phyloP scores from a whole-genome alignment of 2,888 invertebrate species.

The Horisme vitalbata region DNA sequence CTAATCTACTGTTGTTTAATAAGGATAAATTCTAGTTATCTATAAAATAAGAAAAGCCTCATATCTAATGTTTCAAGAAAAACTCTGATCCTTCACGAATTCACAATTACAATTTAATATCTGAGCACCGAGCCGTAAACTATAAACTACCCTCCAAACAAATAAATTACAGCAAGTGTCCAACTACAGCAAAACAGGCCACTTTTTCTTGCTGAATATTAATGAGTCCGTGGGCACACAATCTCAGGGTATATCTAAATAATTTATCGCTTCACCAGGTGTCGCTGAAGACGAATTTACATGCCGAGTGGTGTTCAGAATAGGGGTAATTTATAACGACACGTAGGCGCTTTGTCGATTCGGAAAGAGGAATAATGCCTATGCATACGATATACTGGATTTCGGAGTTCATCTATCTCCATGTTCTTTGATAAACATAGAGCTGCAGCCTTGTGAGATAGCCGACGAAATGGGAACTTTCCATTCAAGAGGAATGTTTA shows the following conservation, averaged over 20 bases:
- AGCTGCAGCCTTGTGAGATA: conserved; percentile 2
- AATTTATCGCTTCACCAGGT: conserved; percentile 52
- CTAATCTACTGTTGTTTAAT: too few species aligned
- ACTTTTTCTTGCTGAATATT: conserved; percentile 53
- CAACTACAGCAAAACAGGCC: conserved; percentile 27
- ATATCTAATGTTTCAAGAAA: background rate
- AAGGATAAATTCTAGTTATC: too few species aligned
- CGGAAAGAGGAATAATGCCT: conserved; percentile 23
- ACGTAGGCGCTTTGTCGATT: conserved; percentile 23
- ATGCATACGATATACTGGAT: conserved; percentile 13
- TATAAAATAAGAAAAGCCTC: too few species aligned
- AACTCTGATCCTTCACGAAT: background rate
- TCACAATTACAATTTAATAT: conserved; percentile 1
- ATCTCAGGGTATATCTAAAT: conserved; percentile 52
- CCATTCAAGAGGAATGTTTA: background rate
- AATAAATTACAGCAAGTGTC: conserved; percentile 20
- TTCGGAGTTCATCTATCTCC: conserved; percentile 17
- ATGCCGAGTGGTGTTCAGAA: conserved; percentile 25
- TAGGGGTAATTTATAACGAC: conserved; percentile 25
- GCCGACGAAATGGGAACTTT: background rate
- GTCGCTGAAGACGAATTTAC: conserved; percentile 44
- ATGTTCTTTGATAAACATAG: conserved; percentile 15
- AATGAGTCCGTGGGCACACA: conserved; percentile 49
- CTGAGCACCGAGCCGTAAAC: conserved; percentile 2
- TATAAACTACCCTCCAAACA: conserved; percentile 9